Evolutionary conservation across 2,113 vertebrate species (phyloP).

Genomic region (Channa maculata): DNA sequence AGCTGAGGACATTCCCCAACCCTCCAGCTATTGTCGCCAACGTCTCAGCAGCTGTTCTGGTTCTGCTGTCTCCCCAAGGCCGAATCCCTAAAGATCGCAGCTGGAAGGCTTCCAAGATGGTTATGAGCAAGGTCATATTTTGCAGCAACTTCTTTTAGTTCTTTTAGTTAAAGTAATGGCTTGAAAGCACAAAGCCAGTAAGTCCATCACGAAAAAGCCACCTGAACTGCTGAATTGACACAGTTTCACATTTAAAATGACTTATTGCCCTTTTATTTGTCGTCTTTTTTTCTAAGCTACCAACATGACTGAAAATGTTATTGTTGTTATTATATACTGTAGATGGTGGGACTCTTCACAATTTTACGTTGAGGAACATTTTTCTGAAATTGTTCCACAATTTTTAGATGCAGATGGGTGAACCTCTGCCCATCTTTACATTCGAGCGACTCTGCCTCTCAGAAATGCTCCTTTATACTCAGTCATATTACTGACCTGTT

Average conservation of each 20-base stretch:
- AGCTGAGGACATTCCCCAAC: conserved; percentile 83
- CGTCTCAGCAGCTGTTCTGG: conserved; percentile 73
- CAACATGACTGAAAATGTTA: too few relatives aligned
- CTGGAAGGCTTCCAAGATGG: conserved; percentile 84
- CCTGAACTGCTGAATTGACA: conserved; percentile 7
- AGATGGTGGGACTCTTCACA: too few relatives aligned
- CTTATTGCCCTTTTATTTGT: too few relatives aligned
- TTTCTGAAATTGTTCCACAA: too few relatives aligned
- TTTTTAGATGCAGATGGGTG: too few relatives aligned
- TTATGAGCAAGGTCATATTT: conserved; percentile 81
- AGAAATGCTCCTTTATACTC: too few relatives aligned
- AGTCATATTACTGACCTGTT: too few relatives aligned
- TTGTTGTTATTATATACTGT: too few relatives aligned
- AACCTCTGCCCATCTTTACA: too few relatives aligned
- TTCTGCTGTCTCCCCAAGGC: conserved; percentile 76
- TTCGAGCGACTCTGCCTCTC: too few relatives aligned
- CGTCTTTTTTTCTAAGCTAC: too few relatives aligned
- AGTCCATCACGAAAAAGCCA: conserved; percentile 17
- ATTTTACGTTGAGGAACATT: too few relatives aligned
- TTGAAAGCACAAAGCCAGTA: conserved; percentile 4
- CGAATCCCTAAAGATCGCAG: conserved; percentile 83
- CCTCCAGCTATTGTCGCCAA: conserved; percentile 77
- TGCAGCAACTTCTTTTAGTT: neutral
- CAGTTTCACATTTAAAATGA: conserved; percentile 9
- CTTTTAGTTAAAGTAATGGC: conserved; percentile 20